Evolutionary conservation across 2,113 vertebrate species (phyloP).

Genomic region (cat (Felis catus)): F.catus_Fca126_mat1.0 CM031428.1:34372501-34373000

Average conservation of each 20-base stretch:
- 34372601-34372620: no score
- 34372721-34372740: not conserved
- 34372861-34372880: not conserved
- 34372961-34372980: not conserved
- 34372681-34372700: not conserved
- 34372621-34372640: no score
- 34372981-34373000: not conserved
- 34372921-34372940: not conserved
- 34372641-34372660: not conserved
- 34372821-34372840: not conserved
- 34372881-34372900: not conserved
- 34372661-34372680: not conserved
- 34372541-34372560: no score
- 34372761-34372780: not conserved
- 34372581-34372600: no score
- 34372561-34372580: no score
- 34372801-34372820: not conserved
- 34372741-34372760: not conserved
- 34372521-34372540: no score
- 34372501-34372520: no score
- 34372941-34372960: not conserved
- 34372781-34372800: not conserved
- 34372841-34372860: not conserved
- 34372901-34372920: conserved; percentile 27
- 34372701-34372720: not conserved